A percentile compares a stretch with the other conserved stretches of the same genome.
Evolutionary conservation across 2,797 vertebrate species (phyloP).

Genomic region (Spea hammondii): DNA sequence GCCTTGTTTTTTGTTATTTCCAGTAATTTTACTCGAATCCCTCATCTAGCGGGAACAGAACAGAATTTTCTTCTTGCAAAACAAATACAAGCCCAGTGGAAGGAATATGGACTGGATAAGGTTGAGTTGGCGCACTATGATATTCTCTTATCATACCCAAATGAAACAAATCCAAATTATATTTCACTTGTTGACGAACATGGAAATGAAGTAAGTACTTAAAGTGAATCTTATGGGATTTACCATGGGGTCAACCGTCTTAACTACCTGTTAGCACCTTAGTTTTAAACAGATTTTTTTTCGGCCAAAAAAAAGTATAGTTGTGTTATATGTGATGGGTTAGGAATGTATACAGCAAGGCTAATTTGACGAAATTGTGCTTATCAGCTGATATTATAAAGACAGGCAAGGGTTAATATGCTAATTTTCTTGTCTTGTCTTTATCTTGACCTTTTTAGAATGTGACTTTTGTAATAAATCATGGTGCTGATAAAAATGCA

Average conservation of each 20-base stretch:
- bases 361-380: too few relatives aligned
- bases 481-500: background rate
- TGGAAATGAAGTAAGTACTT: conserved; percentile 75
- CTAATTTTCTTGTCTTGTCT: conserved; percentile 11
- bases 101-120: conserved; percentile 85
- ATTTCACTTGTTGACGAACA: conserved; percentile 79
- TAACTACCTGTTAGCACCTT: too few relatives aligned
- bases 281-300: too few relatives aligned
- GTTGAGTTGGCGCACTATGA: conserved; percentile 86
- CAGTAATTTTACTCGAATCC: conserved; percentile 85
- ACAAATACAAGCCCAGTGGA: conserved; percentile 84
- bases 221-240: too few relatives aligned
- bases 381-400: too few relatives aligned
- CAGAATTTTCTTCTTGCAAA: conserved; percentile 84
- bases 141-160: conserved; percentile 92
- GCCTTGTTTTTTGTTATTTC: conserved; percentile 46
- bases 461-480: conserved; percentile 38
- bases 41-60: conserved; percentile 88
- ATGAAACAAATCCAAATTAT: conserved; percentile 82
- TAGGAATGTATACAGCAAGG: too few relatives aligned
- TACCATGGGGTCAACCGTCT: too few relatives aligned
- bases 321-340: too few relatives aligned
- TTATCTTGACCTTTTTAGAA: conserved; percentile 20
- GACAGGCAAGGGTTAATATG: background rate
- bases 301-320: too few relatives aligned